Evolutionary conservation across 1,140 invertebrate genomes (phyloP).

Genomic region (Eupristina koningsbergeri): DNA sequence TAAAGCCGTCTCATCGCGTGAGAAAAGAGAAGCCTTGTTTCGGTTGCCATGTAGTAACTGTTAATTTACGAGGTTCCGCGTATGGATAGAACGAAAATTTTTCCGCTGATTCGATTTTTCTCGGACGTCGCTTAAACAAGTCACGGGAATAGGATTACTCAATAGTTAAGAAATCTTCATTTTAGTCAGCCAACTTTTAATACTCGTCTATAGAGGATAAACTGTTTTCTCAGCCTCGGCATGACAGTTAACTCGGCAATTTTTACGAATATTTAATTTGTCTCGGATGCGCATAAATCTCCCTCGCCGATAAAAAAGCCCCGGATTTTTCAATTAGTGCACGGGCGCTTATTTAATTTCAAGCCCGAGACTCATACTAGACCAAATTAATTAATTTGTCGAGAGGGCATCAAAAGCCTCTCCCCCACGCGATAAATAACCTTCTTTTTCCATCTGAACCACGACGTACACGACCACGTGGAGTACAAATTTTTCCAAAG

Average conservation of each 20-base stretch:
- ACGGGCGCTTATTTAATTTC: neutral
- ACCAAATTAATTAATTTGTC: conserved; percentile 14
- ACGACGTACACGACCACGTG: neutral
- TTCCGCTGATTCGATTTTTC: neutral
- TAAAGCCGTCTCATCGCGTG: neutral
- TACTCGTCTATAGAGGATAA: too few relatives aligned
- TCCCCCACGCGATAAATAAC: neutral
- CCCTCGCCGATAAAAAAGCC: neutral
- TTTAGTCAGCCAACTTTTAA: neutral
- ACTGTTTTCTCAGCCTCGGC: neutral
- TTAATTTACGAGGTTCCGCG: conserved; percentile 2
- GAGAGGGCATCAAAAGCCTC: neutral
- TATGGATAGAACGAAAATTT: neutral
- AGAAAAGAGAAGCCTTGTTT: conserved; percentile 2
- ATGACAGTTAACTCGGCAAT: neutral
- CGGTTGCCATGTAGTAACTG: neutral
- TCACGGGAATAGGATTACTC: neutral
- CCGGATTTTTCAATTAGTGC: neutral
- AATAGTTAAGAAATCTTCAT: neutral
- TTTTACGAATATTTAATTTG: neutral
- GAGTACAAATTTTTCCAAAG: neutral
- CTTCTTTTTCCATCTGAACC: neutral
- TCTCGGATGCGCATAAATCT: neutral
- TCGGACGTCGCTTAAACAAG: too few relatives aligned
- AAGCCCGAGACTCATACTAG: neutral